A percentile compares a stretch with the other conserved stretches of the same genome.
phyloP scores from a whole-genome alignment of 2,888 invertebrate genomes.

The Stomorhina lunata region DNA sequence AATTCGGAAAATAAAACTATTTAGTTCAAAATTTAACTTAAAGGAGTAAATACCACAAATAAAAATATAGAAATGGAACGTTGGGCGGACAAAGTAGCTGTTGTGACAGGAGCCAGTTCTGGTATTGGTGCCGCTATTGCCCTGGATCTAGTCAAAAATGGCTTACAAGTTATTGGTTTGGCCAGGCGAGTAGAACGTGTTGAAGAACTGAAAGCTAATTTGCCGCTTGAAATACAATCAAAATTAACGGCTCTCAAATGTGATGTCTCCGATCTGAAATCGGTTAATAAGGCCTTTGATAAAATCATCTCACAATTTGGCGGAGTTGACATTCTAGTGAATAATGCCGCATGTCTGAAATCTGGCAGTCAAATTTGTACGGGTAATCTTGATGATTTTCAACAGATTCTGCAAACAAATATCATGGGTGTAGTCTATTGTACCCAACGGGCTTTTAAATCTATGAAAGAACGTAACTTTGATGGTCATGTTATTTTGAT shows the following conservation, averaged over 20 bases:
- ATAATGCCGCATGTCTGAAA: conserved; percentile 81
- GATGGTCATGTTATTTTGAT: conserved; percentile 81
- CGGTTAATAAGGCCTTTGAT: conserved; percentile 81
- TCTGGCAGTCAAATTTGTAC: conserved; percentile 68
- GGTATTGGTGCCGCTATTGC: conserved; percentile 83
- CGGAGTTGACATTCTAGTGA: conserved; percentile 82
- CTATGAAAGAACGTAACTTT: conserved; percentile 79
- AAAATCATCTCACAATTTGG: conserved; percentile 81
- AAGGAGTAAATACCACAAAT: no score
- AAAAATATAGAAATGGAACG: conserved; percentile 80
- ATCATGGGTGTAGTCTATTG: conserved; percentile 80
- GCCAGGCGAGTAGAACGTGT: conserved; percentile 81
- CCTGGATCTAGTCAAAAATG: conserved; percentile 79
- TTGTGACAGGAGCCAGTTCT: conserved; percentile 84
- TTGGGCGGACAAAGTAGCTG: conserved; percentile 83
- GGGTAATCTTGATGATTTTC: conserved; percentile 66
- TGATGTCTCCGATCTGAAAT: conserved; percentile 81
- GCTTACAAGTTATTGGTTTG: conserved; percentile 82
- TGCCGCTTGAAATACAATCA: conserved; percentile 71
- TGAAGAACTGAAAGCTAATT: conserved; percentile 70
- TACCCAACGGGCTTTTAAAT: conserved; percentile 80
- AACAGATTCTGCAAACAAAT: conserved; percentile 80
- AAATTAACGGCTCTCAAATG: conserved; percentile 78
- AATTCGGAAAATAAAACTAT: no score
- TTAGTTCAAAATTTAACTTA: no score